Evolutionary conservation across 2,113 vertebrate species (phyloP).

Genomic region (Proterorhinus semilunaris): DNA sequence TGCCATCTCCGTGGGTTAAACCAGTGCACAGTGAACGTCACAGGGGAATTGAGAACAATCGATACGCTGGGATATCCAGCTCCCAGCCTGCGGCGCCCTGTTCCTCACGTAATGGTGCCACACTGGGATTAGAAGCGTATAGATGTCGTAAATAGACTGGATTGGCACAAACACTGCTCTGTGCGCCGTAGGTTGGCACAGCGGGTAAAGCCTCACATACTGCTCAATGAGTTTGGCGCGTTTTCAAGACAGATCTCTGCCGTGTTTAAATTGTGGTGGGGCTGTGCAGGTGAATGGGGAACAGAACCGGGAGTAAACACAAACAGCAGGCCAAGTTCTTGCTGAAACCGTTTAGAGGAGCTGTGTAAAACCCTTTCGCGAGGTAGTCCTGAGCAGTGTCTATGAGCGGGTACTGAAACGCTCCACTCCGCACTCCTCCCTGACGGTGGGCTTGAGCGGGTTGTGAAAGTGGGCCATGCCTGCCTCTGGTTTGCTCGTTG

Average conservation of each 20-base stretch:
- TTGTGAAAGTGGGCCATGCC: constrained; percentile 22
- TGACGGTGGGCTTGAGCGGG: constrained; percentile 4
- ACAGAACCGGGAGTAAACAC: too few species aligned
- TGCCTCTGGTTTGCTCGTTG: constrained; percentile 1
- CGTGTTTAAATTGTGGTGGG: not conserved
- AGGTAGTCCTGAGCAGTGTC: too few species aligned
- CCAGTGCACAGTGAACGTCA: not conserved
- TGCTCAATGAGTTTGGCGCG: not conserved
- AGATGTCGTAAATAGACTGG: not conserved
- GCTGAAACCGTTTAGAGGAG: too few species aligned
- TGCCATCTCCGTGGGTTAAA: not conserved
- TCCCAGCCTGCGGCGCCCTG: not conserved
- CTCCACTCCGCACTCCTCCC: not conserved
- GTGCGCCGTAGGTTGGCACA: not conserved
- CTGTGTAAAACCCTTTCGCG: too few species aligned
- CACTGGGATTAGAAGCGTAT: constrained; percentile 3
- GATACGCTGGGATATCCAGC: not conserved
- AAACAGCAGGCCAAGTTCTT: too few species aligned
- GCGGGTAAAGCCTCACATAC: not conserved
- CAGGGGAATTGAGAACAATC: not conserved
- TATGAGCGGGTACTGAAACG: not conserved
- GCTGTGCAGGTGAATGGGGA: not conserved
- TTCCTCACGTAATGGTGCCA: not conserved
- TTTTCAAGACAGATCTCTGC: not conserved
- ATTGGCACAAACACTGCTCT: not conserved